phyloP scores from a whole-genome alignment of 2,797 vertebrate genomes.

The Pampus argenteus region DNA sequence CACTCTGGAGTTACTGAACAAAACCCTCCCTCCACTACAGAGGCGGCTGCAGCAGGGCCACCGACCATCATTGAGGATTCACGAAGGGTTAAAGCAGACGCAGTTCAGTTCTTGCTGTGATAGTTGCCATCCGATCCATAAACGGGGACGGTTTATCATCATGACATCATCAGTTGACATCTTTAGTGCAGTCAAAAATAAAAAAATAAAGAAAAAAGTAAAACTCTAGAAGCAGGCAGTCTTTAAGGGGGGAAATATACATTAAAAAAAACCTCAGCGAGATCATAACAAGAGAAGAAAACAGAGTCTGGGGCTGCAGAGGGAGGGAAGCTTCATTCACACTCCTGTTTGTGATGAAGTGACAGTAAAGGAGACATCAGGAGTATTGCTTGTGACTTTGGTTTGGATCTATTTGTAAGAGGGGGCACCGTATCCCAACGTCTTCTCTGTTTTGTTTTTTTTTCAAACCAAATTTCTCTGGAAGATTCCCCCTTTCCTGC shows the following conservation, averaged over 20 bases:
- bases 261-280: slow-evolving; percentile 37
- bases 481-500: slow-evolving; percentile 27
- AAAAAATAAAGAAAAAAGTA: slow-evolving; percentile 52
- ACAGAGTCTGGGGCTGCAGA: slow-evolving; percentile 9
- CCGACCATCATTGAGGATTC: slow-evolving; percentile 60
- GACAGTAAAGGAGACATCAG: slow-evolving; percentile 57
- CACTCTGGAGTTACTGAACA: slow-evolving; percentile 67
- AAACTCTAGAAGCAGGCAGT: slow-evolving; percentile 74
- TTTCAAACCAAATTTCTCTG: slow-evolving; percentile 16
- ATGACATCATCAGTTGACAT: slow-evolving; percentile 87
- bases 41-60: slow-evolving; percentile 52
- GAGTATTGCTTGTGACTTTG: slow-evolving; percentile 75
- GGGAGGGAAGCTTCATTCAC: slow-evolving; percentile 27
- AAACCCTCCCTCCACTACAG: slow-evolving; percentile 44
- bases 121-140: slow-evolving; percentile 66
- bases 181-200: slow-evolving; percentile 81
- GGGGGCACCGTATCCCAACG: slow-evolving; percentile 13
- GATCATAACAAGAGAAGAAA: slow-evolving; percentile 16
- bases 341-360: slow-evolving; percentile 47
- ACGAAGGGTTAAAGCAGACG: slow-evolving; percentile 68
- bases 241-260: slow-evolving; percentile 42
- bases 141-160: slow-evolving; percentile 66
- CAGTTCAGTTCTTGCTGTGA: slow-evolving; percentile 73
- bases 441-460: background rate
- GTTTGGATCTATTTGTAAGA: slow-evolving; percentile 38